Conservation (phyloP, 2,888 invertebrate species). For the Morinoia aosen region DNA sequence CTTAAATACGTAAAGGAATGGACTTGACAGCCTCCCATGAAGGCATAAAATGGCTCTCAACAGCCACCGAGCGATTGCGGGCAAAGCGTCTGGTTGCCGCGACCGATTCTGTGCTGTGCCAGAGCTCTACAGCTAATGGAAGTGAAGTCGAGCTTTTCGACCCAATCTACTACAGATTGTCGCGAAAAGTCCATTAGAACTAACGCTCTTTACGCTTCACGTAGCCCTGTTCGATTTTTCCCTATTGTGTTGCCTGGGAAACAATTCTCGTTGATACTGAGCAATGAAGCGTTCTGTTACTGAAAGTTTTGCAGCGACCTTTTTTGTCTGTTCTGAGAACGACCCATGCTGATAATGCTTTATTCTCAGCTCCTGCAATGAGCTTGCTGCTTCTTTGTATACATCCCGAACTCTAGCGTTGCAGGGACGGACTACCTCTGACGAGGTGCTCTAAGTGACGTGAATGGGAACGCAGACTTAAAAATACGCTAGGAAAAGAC, state of each 20-base stretch:
- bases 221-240: background rate
- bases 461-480: background rate
- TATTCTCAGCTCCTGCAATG: background rate
- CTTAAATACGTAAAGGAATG: constrained; percentile 46
- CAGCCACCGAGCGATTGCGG: constrained; percentile 35
- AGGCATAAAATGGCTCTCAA: constrained; percentile 20
- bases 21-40: constrained; percentile 14
- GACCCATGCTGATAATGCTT: background rate
- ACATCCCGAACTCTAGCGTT: background rate
- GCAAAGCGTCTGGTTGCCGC: background rate
- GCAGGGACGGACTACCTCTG: background rate
- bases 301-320: background rate
- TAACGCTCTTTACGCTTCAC: constrained; percentile 31
- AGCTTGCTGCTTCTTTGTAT: background rate
- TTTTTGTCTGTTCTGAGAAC: background rate
- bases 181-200: constrained; percentile 22
- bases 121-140: constrained; percentile 15
- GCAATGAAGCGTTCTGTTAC: background rate
- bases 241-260: background rate
- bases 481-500: background rate
- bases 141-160: constrained; percentile 29
- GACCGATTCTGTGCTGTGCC: background rate
- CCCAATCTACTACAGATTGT: constrained; percentile 25
- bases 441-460: background rate
- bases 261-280: constrained; percentile 8